A percentile compares a stretch with the other conserved stretches of the same genome.
phyloP scores from a whole-genome alignment of 2,797 vertebrate genomes.

The Anableps anableps region DNA sequence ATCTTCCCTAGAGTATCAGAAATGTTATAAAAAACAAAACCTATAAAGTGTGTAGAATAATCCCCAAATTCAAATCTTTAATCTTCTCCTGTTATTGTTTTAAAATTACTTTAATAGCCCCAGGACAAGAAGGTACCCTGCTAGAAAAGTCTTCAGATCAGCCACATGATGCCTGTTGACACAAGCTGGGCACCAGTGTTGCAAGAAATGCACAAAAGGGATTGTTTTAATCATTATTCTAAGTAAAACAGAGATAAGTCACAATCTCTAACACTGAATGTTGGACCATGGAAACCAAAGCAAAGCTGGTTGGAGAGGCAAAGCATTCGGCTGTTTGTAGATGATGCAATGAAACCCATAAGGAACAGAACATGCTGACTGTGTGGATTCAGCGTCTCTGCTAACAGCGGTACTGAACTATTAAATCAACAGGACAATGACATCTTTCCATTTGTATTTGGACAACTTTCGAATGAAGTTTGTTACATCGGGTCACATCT shows the following conservation, averaged over 20 bases:
- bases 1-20: neutral
- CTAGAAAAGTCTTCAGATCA: neutral
- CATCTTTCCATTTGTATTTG: neutral
- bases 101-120: neutral
- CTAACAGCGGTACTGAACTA: neutral
- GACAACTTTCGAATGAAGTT: neutral
- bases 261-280: neutral
- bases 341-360: conserved; percentile 1
- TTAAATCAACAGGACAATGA: neutral
- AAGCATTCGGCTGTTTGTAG: neutral
- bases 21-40: neutral
- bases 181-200: neutral
- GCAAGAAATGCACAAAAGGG: neutral
- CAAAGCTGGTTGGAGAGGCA: neutral
- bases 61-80: neutral
- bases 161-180: neutral
- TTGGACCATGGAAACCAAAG: neutral
- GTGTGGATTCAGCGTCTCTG: neutral
- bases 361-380: conserved; percentile 1
- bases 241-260: conserved; percentile 10
- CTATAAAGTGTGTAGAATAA: neutral
- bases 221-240: neutral
- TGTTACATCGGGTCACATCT: neutral
- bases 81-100: neutral
- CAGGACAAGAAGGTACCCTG: neutral